Percentiles rank a stretch among this genome's conserved stretches.
These are phyloP conservation scores for Callimorpha dominula DNA, from an alignment of 2,888 invertebrate species.

Conservation along the genomic window DNA sequence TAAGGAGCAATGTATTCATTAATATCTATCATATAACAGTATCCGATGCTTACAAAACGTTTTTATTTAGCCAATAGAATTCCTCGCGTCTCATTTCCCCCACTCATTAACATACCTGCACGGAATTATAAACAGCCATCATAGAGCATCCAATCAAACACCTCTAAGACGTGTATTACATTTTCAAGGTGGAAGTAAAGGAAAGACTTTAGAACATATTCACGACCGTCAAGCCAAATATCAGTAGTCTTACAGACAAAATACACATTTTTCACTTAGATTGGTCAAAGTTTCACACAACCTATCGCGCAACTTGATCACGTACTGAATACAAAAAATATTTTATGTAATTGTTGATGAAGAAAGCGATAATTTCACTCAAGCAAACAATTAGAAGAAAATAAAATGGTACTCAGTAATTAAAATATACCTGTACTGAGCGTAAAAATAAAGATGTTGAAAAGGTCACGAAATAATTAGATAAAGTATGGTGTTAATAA, in stretches of 20 bases:
- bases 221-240: not conserved
- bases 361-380: constrained; percentile 57
- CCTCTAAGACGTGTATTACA: not conserved
- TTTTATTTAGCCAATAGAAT: constrained; percentile 11
- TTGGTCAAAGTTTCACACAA: constrained; percentile 37
- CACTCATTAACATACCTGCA: constrained; percentile 19
- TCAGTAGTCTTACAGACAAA: not conserved
- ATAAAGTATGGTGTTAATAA: not conserved
- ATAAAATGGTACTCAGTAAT: not conserved
- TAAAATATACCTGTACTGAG: not conserved
- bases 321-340: constrained; percentile 54
- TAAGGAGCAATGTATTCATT: not conserved
- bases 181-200: constrained; percentile 9
- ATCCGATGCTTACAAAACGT: constrained; percentile 26
- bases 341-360: constrained; percentile 40
- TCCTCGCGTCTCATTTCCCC: constrained; percentile 22
- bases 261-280: not conserved
- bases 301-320: constrained; percentile 29
- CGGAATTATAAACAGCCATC: constrained; percentile 29
- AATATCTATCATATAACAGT: not conserved
- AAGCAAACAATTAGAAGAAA: constrained; percentile 30
- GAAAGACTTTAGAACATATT: constrained; percentile 1
- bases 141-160: constrained; percentile 18
- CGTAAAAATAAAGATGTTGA: not conserved
- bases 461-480: not conserved